A percentile compares a stretch with the other conserved stretches of the same genome.
phyloP scores from a whole-genome alignment of 2,888 invertebrate genomes.

The Zonitis immaculata region DNA sequence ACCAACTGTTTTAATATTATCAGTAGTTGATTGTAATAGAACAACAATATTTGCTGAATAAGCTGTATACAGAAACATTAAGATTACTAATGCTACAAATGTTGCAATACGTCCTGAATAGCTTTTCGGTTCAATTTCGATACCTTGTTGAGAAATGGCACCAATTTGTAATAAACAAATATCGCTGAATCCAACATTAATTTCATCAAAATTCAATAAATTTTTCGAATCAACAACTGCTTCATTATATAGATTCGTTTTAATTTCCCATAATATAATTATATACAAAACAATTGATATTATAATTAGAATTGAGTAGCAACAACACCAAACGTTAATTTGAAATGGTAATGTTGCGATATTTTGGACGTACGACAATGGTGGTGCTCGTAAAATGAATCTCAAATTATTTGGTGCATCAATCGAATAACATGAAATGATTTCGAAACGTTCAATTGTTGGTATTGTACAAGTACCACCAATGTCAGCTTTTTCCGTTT shows the following conservation, averaged over 20 bases:
- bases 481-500: conserved; percentile 52
- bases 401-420: conserved; percentile 3
- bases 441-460: not conserved
- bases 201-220: not conserved
- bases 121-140: conserved; percentile 41
- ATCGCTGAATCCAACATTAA: conserved; percentile 20
- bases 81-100: conserved; percentile 32
- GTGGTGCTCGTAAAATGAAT: conserved; percentile 12
- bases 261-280: conserved; percentile 4
- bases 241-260: not conserved
- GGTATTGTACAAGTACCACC: conserved; percentile 47
- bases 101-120: conserved; percentile 46
- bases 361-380: conserved; percentile 11
- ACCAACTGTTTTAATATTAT: conserved; percentile 51
- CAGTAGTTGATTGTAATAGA: conserved; percentile 58
- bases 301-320: not conserved
- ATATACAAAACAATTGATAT: conserved; percentile 5
- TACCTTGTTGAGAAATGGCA: conserved; percentile 49
- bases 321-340: conserved; percentile 8
- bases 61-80: conserved; percentile 58
- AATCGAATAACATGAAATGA: not conserved
- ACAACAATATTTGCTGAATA: conserved; percentile 64
- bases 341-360: conserved; percentile 13
- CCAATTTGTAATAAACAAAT: conserved; percentile 45
- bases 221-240: not conserved